Base-by-base conservation (phyloP, 2,888 invertebrate genomes). In the Mesopsocus fuscifrons region DNA sequence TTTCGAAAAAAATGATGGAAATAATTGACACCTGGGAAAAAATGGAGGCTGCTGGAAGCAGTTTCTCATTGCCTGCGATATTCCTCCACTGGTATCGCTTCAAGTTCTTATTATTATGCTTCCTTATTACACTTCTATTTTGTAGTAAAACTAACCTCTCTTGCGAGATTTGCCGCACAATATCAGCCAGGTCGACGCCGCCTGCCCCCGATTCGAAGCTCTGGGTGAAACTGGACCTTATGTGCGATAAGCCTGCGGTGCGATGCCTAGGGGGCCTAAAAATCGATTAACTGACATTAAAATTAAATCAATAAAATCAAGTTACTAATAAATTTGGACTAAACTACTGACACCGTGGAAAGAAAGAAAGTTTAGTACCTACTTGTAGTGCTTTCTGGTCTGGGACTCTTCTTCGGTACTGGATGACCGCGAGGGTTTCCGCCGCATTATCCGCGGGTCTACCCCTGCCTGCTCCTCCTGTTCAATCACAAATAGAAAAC, bases 381-480 rank as follows among this genome's bases (percentile, higher is more conserved):
- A 38, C 38, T 38, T 38, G 38, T 18, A 38, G n/a, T 38, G 38
- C 21, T 38, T 38, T 21, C 38, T 5, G 20, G 38, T 21, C 20
- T 38, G 35, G 15, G 33, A 34, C 9, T 43, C 42, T 9, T 17
- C 43, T 23, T 43, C 43, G 13, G 43, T 34, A 11, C 34, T 34
- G n/a, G 22, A 22, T 11, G 34, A 32, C 11, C 18, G 44, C 45
- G 16, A 47, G 35, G 18, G 47, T 45, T 50, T 48, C 26, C 50
- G 53, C 22, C 59, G 52, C 26, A 60, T 54, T 20, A 59, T 55
- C 40, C 58, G 52, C n/a, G 65, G 64, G 50, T 64, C 72, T 15
- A 74, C 72, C n/a, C 74, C 74, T 11, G 68, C 60, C 44, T 72
- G 60, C 48, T 74, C 73, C 49, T 73, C 73, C 74, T 74, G 51